Evolutionary conservation across 2,797 vertebrate genomes (phyloP), one percentile per base, ranked within the genome.

Genomic region (Clarias pachynema): DNA sequence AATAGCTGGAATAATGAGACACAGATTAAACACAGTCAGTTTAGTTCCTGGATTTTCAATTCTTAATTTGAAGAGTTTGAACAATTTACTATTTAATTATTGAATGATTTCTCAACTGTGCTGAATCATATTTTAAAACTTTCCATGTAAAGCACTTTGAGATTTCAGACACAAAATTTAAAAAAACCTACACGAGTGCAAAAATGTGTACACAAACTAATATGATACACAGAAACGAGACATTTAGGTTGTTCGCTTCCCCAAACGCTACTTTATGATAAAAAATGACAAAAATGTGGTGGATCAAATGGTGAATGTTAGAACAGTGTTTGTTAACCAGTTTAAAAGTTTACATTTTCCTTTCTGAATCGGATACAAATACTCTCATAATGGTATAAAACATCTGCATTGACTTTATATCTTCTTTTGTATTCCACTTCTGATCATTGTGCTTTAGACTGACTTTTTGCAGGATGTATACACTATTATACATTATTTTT

Each of bases 1-100:
- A 83, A 99, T 98, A 53, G 96, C 98, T 99, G 92, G 81, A 95
- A 93, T 53, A 40, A 89, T 14, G 81, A 4, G 74, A 87, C 29
- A 8, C 60, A 60, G 34, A 4, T 37, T 62, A 79, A 37, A n/a
- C 34, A 40, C n/a, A n/a, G 7, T 24, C 5, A 9, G 2, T 60
- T 40, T 16, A 59, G 9, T 31, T 75, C 18, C 40, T 5, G 22
- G 24, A 15, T 56, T 75, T 22, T 20, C 5, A n/a, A 22, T 15
- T 16, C 69, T 62, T 62, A 22, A 22, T 44, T 44, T 44, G 22
- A 24, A 24, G 4, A n/a, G 2, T 72, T 44, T 40, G 22, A 40
- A 9, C 31, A 8, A 68, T 34, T 20, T 44, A 44, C 20, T 15
- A n/a, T 72, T 49, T 14, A 6, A 34, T 34, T 68, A 68, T n/a